Base-by-base conservation (phyloP, 2,888 invertebrate species). In the Epinotia demarniana region DNA sequence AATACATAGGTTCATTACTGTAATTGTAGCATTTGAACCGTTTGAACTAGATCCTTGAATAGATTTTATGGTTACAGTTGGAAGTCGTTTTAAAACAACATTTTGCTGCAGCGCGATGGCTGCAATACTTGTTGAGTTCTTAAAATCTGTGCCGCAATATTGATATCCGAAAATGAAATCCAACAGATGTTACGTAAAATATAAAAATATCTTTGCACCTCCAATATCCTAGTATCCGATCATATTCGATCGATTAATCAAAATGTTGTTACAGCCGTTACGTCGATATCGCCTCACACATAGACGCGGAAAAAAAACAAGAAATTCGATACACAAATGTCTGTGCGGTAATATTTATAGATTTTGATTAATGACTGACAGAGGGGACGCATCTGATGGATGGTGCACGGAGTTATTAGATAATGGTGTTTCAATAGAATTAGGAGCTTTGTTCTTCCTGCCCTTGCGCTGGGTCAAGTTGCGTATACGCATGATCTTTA, bases 401-500 rank as follows among this genome's bases (percentile, higher is more conserved):
- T 93, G 84, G 84, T 83, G 80, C 84, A 86, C 87, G 86, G 84
- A 86, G 89, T 90, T 94, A 93, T 93, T 92, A 91, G 93, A 92
- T 93, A 93, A 94, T 93, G 88, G 92, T 90, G 89, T 91, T 92
- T 90, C 92, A 90, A 93, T 93, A 91, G 90, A 91, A 93, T 93
- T 92, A 91, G 88, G 83, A 87, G 86, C 89, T 90, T 93, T 93
- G 92, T 93, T 92, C 92, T 90, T 88, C 81, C 82, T 89, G 88
- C 86, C 89, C 86, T 86, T 81, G 81, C 79, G 79, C 79, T 79
- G 84, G 84, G 85, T 85, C 85, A 86, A 80, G 46, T n/a, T 43
- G 39, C 39, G 62, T 18, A 39, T 39, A 39, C 39, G 39, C 39
- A 39, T 39, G 39, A 1, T 39, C 39, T 39, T 9, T 39, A 39